Base-by-base conservation (phyloP, 2,113 vertebrate species). In the Mirounga angustirostris region DNA sequence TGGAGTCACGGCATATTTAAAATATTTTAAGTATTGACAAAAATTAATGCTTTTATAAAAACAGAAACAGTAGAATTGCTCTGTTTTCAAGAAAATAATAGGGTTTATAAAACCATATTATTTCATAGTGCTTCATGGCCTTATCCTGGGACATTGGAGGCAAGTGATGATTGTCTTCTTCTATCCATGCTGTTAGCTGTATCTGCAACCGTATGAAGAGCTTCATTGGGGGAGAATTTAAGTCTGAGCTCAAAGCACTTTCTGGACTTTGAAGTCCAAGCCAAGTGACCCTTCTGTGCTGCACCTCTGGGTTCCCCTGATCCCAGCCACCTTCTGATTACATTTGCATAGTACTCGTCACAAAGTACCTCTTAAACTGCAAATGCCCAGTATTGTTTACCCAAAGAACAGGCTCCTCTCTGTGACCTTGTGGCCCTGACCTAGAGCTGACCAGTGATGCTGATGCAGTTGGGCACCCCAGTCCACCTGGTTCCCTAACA, bases 401-500 rank as follows among this genome's bases (percentile, higher is more conserved):
- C 26, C 7, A 16, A 14, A 50, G 90, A 92, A 33, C 83, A 90
- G 63, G 50, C 7, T 69, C 58, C 7, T 22, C 74, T 81, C 67
- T 76, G 19, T 95, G 82, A 93, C 69, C 97, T 78, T 80, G 46
- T 26, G 46, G 71, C n/a, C 79, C 79, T 93, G 92, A 28, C 43
- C 52, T 26, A 33, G n/a, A 12, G 14, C 52, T 93, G 89, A 61
- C 95, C 71, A 40, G 78, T 88, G 79, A 24, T 15, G 46, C 50
- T 54, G 79, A 81, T 16, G 12, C 3, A 0, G 1, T 0, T 73
- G 54, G 84, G 16, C 43, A 88, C 69, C n/a, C 88, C 33, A 3
- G 58, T 81, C 54, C 81, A 54, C 52, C 58, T 76, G 79, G 50
- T 67, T 61, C 63, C 50, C 46, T 56, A 95, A 94, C 83, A 97